phyloP scores from a whole-genome alignment of 2,797 vertebrate species.

The Peromyscus nudipes region DNA sequence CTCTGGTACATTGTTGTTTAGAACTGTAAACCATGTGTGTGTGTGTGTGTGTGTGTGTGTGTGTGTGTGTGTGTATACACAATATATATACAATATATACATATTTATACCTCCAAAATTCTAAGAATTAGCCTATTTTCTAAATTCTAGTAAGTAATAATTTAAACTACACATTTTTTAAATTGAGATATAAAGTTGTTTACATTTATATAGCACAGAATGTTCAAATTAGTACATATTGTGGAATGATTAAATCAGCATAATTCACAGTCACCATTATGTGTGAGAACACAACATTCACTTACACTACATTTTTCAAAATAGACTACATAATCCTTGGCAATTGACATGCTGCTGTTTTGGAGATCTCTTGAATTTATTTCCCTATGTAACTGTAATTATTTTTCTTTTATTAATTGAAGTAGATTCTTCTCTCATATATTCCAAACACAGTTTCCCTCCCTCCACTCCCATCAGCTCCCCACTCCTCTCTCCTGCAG shows the following conservation, averaged over 20 bases:
- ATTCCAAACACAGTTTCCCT: no score
- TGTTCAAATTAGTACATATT: neutral
- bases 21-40: neutral
- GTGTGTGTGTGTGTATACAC: no score
- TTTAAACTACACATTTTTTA: neutral
- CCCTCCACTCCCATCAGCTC: no score
- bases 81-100: neutral
- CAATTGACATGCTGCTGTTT: neutral
- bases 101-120: neutral
- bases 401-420: neutral
- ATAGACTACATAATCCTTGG: neutral
- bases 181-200: neutral
- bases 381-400: neutral
- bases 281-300: neutral
- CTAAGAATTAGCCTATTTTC: neutral
- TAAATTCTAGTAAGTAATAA: neutral
- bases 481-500: rapidly evolving
- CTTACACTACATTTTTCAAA: neutral
- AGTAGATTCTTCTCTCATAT: no score
- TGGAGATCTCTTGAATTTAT: neutral
- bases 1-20: neutral
- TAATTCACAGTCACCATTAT: neutral
- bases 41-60: no score
- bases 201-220: neutral
- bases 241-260: neutral